Base-by-base conservation (phyloP, 2,797 vertebrate species). In the Coilia nasus region DNA sequence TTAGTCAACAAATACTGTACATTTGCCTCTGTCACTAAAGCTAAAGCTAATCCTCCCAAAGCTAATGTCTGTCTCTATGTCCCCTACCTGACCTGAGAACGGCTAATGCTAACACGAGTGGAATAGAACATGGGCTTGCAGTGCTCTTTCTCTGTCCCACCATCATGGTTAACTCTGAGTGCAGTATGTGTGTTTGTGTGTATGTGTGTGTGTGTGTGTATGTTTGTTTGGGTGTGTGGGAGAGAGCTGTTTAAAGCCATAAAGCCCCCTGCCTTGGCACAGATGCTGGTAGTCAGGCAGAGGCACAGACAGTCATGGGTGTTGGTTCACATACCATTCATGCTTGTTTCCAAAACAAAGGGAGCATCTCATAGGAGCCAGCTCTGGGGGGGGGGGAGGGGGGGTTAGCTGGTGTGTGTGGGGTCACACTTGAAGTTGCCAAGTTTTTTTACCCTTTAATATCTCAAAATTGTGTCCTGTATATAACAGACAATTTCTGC, bases 321-420 rank as follows among this genome's bases (percentile, higher is more conserved):
- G 71, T 78, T 35, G 71, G 71, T 44, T 78, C 19, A 41, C 35
- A 78, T 78, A 78, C 71, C 71, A 78, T 78, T 19, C 71, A 78
- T 78, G 31, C 71, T 17, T 41, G 17, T 78, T 78, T 41, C 71
- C 15, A 78, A n/a, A 35, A 78, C 71, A 78, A 78, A 78, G 35
- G 35, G 35, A 78, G 71, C 71, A 78, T 78, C 71, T 78, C 35
- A 41, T 44, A 6, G 19, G 71, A 31, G 71, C 9, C 17, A 31
- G 5, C 41, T 71, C 50, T 54, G 7, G 50, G 2, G 50, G 14
- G 50, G 50, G 50, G 50, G 50, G 50, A 3, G 50, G 7, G 50
- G 9, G 2, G 7, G 50, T 54, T 9, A 3, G 46, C 10, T 3
- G 4, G 46, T 47, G 46, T 10, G 46, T 47, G 46, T 14, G 50